These are phyloP conservation scores for Silurus lanzhouensis DNA, from an alignment of 2,797 vertebrate genomes.

Conservation along the genomic window DNA sequence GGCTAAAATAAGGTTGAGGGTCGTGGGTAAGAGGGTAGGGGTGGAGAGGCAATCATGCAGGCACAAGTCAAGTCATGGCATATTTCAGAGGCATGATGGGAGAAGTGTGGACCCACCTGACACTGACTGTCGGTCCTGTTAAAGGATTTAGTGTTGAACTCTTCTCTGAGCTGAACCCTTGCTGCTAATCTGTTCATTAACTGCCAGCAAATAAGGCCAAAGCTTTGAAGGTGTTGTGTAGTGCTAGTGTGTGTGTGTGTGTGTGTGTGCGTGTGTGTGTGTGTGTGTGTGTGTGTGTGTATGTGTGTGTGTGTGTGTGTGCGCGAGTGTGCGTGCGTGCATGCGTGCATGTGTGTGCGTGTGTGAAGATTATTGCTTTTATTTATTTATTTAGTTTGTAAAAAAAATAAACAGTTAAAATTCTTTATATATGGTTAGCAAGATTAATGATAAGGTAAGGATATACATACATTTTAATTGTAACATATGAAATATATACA, in stretches of 20 bases:
- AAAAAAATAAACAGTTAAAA: background rate
- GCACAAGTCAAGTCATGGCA: slow-evolving; percentile 69
- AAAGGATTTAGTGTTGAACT: slow-evolving; percentile 79
- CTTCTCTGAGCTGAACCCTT: slow-evolving; percentile 80
- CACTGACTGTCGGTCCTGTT: slow-evolving; percentile 75
- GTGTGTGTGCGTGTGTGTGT: background rate
- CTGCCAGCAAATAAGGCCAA: slow-evolving; percentile 73
- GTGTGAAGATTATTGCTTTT: slow-evolving; percentile 16
- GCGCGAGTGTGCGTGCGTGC: background rate
- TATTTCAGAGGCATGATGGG: slow-evolving; percentile 67
- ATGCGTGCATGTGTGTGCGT: background rate
- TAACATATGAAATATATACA: too few relatives aligned
- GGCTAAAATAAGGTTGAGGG: slow-evolving; percentile 55
- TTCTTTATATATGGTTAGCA: background rate
- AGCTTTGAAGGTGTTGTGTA: slow-evolving; percentile 63
- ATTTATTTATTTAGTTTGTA: background rate
- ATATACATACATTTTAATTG: too few relatives aligned
- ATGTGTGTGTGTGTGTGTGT: slow-evolving; percentile 24
- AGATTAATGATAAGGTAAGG: background rate
- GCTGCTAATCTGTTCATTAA: slow-evolving; percentile 87
- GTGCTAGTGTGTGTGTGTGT: slow-evolving; percentile 23
- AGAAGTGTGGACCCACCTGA: slow-evolving; percentile 81
- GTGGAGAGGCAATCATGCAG: slow-evolving; percentile 59
- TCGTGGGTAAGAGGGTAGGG: slow-evolving; percentile 56
- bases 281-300: slow-evolving; percentile 30